phyloP scores from a whole-genome alignment of 2,888 invertebrate species.

The Lymantria monacha region DNA sequence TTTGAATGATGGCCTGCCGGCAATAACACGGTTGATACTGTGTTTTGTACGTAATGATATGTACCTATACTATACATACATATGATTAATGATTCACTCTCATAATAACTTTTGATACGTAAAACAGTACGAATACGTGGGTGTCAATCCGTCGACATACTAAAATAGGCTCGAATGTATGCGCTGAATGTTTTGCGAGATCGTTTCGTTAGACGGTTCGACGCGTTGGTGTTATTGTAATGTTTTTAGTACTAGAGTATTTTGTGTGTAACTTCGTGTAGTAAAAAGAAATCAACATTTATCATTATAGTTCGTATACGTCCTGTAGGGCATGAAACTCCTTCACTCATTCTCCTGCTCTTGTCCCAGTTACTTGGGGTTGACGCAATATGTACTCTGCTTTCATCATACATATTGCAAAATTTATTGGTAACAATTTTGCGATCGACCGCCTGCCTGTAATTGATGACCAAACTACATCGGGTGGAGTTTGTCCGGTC shows the following conservation, averaged over 20 bases:
- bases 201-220: background rate
- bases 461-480: too few relatives aligned
- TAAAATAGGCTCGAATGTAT: background rate
- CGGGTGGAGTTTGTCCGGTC: too few relatives aligned
- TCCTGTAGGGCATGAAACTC: too few relatives aligned
- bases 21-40: background rate
- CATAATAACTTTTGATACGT: constrained; percentile 1
- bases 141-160: background rate
- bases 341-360: too few relatives aligned
- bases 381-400: too few relatives aligned
- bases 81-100: constrained; percentile 34
- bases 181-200: background rate
- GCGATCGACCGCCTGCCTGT: too few relatives aligned
- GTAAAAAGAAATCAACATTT: too few relatives aligned
- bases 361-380: too few relatives aligned
- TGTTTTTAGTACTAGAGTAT: background rate
- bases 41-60: background rate
- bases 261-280: too few relatives aligned
- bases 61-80: constrained; percentile 8
- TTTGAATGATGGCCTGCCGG: constrained; percentile 19
- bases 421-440: too few relatives aligned
- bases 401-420: too few relatives aligned
- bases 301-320: too few relatives aligned
- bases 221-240: background rate
- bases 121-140: background rate